A percentile compares a stretch with the other conserved stretches of the same genome.
Conservation (phyloP, 2,113 vertebrate genomes). For the Artemisiospiza belli region DNA sequence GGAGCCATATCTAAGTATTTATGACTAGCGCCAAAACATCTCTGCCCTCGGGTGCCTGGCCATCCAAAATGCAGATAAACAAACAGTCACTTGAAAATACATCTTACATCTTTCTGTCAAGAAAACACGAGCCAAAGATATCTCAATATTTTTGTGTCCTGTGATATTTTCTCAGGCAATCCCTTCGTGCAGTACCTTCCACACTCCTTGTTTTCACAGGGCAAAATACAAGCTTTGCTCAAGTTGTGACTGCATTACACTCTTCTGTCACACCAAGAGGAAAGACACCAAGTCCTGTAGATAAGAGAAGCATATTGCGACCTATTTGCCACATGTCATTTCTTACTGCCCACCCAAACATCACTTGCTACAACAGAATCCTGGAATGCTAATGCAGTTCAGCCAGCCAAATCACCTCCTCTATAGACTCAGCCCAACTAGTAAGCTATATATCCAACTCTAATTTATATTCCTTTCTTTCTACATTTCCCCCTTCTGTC, state of each 20-base stretch:
- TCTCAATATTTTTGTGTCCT: background rate
- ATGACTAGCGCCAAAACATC: background rate
- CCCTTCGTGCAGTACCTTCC: background rate
- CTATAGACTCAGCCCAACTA: background rate
- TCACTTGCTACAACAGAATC: background rate
- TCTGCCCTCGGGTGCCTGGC: background rate
- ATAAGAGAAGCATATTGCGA: background rate
- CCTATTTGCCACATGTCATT: background rate
- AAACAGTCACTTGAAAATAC: background rate
- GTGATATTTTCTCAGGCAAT: background rate
- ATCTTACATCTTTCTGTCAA: background rate
- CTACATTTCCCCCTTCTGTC: background rate
- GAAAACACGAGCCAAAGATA: background rate
- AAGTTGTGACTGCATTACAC: background rate
- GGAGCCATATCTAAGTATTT: background rate
- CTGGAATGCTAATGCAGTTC: background rate
- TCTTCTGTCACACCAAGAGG: background rate
- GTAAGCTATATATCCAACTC: background rate
- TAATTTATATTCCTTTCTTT: background rate
- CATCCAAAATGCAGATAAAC: background rate
- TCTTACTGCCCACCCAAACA: background rate
- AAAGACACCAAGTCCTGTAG: background rate
- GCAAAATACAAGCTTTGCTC: background rate
- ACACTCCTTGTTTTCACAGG: background rate
- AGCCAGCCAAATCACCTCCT: background rate